These are phyloP conservation scores for Macrobrachium rosenbergii DNA, from an alignment of 1,140 invertebrate genomes.

Conservation along the genomic window DNA sequence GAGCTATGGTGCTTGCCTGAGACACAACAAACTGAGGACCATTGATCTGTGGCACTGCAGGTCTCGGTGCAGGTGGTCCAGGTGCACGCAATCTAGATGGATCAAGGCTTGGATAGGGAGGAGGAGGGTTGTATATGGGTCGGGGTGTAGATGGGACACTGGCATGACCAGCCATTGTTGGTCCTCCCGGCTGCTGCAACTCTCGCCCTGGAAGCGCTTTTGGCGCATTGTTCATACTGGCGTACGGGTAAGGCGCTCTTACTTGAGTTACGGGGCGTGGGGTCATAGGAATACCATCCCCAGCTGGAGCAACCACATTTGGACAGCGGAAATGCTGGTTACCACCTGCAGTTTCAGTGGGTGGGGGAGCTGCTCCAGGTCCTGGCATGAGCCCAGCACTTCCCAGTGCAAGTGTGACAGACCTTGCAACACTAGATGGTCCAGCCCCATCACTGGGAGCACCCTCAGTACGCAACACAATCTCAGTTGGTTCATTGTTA, in stretches of 20 bases:
- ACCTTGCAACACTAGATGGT: conserved; percentile 64
- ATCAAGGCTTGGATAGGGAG: conserved; percentile 61
- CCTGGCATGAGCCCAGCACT: conserved; percentile 64
- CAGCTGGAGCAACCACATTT: conserved; percentile 70
- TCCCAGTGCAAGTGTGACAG: conserved; percentile 57
- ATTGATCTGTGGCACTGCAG: conserved; percentile 49
- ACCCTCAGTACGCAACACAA: conserved; percentile 76
- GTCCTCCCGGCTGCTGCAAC: conserved; percentile 50
- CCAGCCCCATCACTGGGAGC: conserved; percentile 65
- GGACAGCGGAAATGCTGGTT: conserved; percentile 69
- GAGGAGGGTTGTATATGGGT: conserved; percentile 50
- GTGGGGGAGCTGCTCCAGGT: conserved; percentile 64
- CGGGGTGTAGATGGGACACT: conserved; percentile 23
- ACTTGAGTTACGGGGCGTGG: conserved; percentile 61
- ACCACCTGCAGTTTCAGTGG: conserved; percentile 59
- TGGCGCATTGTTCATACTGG: conserved; percentile 89
- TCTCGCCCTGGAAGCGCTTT: conserved; percentile 72
- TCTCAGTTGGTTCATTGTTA: conserved; percentile 79
- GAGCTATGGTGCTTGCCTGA: conserved; percentile 26
- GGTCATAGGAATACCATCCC: conserved; percentile 69
- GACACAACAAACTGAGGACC: conserved; percentile 48
- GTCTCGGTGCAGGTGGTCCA: conserved; percentile 28
- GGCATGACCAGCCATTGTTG: conserved; percentile 53
- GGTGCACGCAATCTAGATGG: conserved; percentile 58
- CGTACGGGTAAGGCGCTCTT: conserved; percentile 81